A percentile compares a stretch with the other conserved stretches of the same genome.
Conservation (phyloP, 2,797 vertebrate genomes). For the Argyrosomus regius region DNA sequence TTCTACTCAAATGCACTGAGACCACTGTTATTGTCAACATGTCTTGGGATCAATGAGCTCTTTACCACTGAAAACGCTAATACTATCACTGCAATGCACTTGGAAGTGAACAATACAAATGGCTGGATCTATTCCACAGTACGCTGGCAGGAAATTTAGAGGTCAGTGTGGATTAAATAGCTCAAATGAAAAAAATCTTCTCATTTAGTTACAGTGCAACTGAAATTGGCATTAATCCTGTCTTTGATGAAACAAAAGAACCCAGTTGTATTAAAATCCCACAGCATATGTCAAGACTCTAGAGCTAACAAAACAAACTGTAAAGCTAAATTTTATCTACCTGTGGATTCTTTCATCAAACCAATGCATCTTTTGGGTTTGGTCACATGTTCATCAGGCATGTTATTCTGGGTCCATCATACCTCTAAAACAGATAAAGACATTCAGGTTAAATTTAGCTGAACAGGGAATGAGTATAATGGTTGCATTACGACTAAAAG, state of each 20-base stretch:
- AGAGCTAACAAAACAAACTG: slow-evolving; percentile 31
- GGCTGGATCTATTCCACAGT: slow-evolving; percentile 57
- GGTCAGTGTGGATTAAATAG: slow-evolving; percentile 69
- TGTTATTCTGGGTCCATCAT: slow-evolving; percentile 21
- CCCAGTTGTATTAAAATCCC: slow-evolving; percentile 31
- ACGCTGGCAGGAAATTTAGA: slow-evolving; percentile 52
- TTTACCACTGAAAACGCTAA: slow-evolving; percentile 26
- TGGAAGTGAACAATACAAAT: slow-evolving; percentile 61
- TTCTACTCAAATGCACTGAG: slow-evolving; percentile 19
- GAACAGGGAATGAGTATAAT: neutral
- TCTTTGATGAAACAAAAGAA: slow-evolving; percentile 46
- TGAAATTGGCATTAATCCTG: slow-evolving; percentile 41
- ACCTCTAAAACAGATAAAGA: slow-evolving; percentile 50
- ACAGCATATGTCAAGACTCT: slow-evolving; percentile 32
- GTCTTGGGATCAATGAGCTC: slow-evolving; percentile 51
- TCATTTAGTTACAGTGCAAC: slow-evolving; percentile 49
- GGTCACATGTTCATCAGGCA: slow-evolving; percentile 12
- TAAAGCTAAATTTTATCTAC: slow-evolving; percentile 35
- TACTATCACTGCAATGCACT: slow-evolving; percentile 58
- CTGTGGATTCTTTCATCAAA: slow-evolving; percentile 20
- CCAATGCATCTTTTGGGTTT: slow-evolving; percentile 10
- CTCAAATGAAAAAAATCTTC: slow-evolving; percentile 59
- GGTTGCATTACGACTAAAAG: slow-evolving; percentile 16
- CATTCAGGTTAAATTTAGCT: slow-evolving; percentile 1
- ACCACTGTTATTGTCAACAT: slow-evolving; percentile 36